These are phyloP conservation scores for Pollimyrus isidori DNA, from an alignment of 2,113 vertebrate genomes.

Conservation along the genomic window DNA sequence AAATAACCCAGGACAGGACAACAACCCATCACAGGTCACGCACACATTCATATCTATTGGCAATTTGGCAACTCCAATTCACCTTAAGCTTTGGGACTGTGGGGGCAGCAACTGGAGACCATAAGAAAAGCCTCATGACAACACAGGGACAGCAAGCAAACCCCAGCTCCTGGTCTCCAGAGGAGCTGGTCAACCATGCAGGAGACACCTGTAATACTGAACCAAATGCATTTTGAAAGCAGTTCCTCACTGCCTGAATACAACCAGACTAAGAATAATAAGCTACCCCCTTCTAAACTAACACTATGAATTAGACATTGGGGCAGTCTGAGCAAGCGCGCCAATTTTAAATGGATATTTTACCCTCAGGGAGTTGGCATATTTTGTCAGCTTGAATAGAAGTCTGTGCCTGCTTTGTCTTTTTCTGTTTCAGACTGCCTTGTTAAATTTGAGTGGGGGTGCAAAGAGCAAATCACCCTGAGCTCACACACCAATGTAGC, in stretches of 20 bases:
- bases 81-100: not conserved
- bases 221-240: not conserved
- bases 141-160: not conserved
- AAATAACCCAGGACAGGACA: not conserved
- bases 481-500: not conserved
- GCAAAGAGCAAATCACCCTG: conserved; percentile 7
- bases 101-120: not conserved
- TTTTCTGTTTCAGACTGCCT: not conserved
- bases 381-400: not conserved
- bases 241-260: not conserved
- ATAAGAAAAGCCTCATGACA: not conserved
- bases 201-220: not conserved
- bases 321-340: not conserved
- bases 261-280: not conserved
- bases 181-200: not conserved
- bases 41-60: not conserved
- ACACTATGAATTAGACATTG: conserved; percentile 2
- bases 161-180: not conserved
- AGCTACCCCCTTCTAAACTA: not conserved
- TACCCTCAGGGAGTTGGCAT: not conserved
- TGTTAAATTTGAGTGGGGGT: conserved; percentile 12
- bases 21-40: not conserved
- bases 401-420: not conserved
- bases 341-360: not conserved
- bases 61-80: not conserved